phyloP scores from a whole-genome alignment of 1,140 invertebrate species.

The Drepana arcuata region DNA sequence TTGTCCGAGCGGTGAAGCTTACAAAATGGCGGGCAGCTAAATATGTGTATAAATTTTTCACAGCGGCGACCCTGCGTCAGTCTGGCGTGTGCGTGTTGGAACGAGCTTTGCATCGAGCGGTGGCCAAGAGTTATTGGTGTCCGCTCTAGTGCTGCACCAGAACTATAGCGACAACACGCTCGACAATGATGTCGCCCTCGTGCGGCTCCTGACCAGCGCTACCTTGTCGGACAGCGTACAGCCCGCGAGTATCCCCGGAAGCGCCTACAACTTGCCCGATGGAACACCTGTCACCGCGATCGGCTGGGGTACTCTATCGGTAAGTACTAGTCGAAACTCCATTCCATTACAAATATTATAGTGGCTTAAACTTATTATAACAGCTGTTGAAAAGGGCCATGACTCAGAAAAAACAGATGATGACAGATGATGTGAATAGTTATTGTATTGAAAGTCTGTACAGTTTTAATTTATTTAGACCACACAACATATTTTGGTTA shows the following conservation, averaged over 20 bases:
- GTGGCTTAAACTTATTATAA: too few species aligned
- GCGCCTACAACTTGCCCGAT: constrained; percentile 23
- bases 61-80: constrained; percentile 18
- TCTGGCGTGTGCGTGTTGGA: constrained; percentile 32
- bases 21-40: too few species aligned
- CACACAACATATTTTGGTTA: too few species aligned
- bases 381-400: too few species aligned
- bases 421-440: too few species aligned
- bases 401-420: too few species aligned
- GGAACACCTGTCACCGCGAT: constrained; percentile 56
- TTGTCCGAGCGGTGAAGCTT: too few species aligned
- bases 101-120: constrained; percentile 37
- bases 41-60: too few species aligned
- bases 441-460: too few species aligned
- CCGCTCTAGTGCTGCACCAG: constrained; percentile 59
- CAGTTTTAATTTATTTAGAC: too few species aligned
- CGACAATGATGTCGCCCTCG: constrained; percentile 75
- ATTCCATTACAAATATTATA: too few species aligned
- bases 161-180: constrained; percentile 56
- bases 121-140: constrained; percentile 41
- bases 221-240: constrained; percentile 20
- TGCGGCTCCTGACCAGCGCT: constrained; percentile 34
- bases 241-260: constrained; percentile 22
- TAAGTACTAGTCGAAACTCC: too few species aligned
- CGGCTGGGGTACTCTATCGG: constrained; percentile 73